Evolutionary conservation across 2,113 vertebrate species (phyloP).

Genomic region (Plecturocebus donacophilus): DNA sequence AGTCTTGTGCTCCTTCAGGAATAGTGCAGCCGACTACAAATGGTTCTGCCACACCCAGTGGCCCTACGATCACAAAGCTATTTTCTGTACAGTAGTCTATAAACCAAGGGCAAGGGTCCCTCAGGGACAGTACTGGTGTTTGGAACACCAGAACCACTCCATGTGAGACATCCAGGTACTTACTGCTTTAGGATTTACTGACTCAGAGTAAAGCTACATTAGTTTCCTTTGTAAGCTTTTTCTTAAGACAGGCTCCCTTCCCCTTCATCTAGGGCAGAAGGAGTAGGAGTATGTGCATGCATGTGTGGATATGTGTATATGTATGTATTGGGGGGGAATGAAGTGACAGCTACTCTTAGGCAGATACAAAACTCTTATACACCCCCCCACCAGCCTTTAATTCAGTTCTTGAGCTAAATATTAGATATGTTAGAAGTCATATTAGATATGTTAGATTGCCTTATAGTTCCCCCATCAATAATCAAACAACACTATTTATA

Average conservation of each 20-base stretch:
- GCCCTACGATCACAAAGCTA: not conserved
- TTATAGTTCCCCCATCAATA: not conserved
- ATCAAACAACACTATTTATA: conserved; percentile 38
- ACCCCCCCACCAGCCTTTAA: conserved; percentile 18
- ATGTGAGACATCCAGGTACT: not conserved
- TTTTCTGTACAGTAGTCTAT: conserved; percentile 46
- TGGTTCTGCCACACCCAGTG: not conserved
- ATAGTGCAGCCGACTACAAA: not conserved
- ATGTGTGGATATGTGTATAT: not conserved
- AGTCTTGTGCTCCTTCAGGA: not conserved
- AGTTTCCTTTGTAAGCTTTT: not conserved
- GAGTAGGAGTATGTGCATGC: not conserved
- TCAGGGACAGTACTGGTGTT: not conserved
- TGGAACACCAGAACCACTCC: not conserved
- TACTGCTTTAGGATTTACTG: not conserved
- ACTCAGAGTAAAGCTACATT: not conserved
- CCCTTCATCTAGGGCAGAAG: not conserved
- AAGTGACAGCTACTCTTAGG: conserved; percentile 30
- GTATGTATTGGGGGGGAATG: not conserved
- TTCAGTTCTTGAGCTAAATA: not conserved
- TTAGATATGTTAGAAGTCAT: not conserved
- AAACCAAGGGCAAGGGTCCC: not conserved
- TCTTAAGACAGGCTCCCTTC: not conserved
- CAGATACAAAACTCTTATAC: not conserved
- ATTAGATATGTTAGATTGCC: not conserved